Conservation (phyloP, 2,113 vertebrate genomes). For the Psettodes erumei region DNA sequence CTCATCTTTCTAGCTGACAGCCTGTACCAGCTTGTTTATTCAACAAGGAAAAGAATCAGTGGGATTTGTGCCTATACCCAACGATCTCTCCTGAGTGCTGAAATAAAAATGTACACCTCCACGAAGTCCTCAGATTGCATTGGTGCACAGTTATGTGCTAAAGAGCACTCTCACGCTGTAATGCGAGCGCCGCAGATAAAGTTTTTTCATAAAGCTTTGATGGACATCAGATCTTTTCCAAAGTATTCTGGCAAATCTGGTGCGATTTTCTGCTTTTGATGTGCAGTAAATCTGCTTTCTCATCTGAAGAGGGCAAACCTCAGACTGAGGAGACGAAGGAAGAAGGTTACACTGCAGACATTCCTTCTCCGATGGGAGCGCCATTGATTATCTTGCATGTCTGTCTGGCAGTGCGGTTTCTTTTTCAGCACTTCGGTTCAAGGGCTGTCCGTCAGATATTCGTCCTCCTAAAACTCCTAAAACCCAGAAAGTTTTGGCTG, state of each 20-base stretch:
- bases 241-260: constrained; percentile 69
- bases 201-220: constrained; percentile 74
- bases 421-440: constrained; percentile 52
- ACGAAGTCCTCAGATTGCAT: constrained; percentile 69
- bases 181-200: constrained; percentile 62
- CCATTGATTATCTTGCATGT: constrained; percentile 61
- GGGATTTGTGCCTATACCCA: constrained; percentile 43
- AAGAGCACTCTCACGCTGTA: constrained; percentile 68
- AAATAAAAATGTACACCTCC: constrained; percentile 67
- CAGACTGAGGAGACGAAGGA: constrained; percentile 58
- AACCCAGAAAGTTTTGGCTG: constrained; percentile 28
- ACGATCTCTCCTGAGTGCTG: constrained; percentile 54
- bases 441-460: constrained; percentile 30
- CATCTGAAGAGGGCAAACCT: constrained; percentile 71
- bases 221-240: constrained; percentile 74
- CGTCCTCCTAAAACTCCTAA: constrained; percentile 25
- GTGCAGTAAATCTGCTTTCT: constrained; percentile 64
- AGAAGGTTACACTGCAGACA: constrained; percentile 59
- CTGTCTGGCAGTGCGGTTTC: constrained; percentile 47
- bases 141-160: constrained; percentile 62
- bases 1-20: constrained; percentile 1
- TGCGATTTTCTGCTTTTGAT: constrained; percentile 63
- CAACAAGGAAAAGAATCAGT: constrained; percentile 49
- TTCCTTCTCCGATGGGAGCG: constrained; percentile 50
- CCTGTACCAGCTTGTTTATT: constrained; percentile 14